Base-by-base conservation (phyloP, 1,140 invertebrate genomes). In the Pseudomyrmex sp. region DNA sequence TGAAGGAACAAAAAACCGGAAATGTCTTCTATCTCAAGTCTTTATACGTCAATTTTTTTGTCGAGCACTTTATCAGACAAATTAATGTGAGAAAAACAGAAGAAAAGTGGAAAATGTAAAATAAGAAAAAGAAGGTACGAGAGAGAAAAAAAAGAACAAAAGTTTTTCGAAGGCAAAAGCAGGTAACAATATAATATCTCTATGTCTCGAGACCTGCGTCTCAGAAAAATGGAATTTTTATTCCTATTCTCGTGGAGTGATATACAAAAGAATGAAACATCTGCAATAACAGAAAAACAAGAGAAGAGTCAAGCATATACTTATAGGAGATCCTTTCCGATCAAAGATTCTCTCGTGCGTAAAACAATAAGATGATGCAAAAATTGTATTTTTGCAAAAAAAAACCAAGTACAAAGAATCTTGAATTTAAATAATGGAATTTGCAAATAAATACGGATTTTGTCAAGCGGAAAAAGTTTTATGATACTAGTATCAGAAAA, bases 201-300 rank as follows among this genome's bases (percentile, higher is more conserved):
- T 18, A 54, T 46, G 44, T 72, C 66, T 59, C 54, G 56, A 69
- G 35, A 70, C 44, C 12, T 35, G 18, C 20, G 44, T n/a, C 54
- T 70, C 26, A 44, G 76, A 80, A 80, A 80, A 80, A 80, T 80
- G 76, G 76, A 80, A 80, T 80, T 72, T 46, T 72, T 66, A 72
- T 80, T 80, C 72, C 76, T 72, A 68, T 72, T 20, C 54, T 59
- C 52, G 35, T 35, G 35, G 35, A n/a, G 54, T 70, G 65, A 70
- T 79, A 72, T 54, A 56, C 20, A 44, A 70, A 70, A 72, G 76
- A 72, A 80, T 80, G 66, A 72, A 72, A 44, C 62, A 54, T 66
- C 48, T 48, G 26, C n/a, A 20, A 2, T 35, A 23, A 7, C 12
- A 48, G 44, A 54, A 50, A 35, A 12, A 20, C 23, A 44, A 72